Conservation (phyloP, 53 echinoderm and acorn worm species). For the Holothuria scabra region DNA sequence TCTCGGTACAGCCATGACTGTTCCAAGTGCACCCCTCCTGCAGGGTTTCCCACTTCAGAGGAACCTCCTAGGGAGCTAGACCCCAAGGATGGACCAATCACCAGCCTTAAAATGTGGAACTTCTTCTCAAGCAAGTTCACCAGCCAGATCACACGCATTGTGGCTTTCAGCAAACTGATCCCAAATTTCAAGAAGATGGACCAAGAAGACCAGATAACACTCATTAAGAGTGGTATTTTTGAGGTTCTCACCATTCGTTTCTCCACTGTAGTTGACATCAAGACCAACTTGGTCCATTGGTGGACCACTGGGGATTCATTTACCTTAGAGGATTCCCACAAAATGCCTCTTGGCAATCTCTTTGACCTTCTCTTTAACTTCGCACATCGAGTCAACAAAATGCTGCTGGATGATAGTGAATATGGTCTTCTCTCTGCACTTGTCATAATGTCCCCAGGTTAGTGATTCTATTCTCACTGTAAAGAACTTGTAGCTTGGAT, state of each 20-base stretch:
- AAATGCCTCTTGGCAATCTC: conserved; percentile 96
- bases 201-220: conserved; percentile 95
- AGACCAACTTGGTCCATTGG: conserved; percentile 90
- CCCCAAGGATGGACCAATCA: conserved; percentile 66
- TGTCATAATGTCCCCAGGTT: conserved; percentile 99
- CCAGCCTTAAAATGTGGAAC: conserved; percentile 91
- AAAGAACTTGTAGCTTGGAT: too few species aligned
- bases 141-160: conserved; percentile 96
- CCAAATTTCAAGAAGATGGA: conserved; percentile 95
- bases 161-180: conserved; percentile 97
- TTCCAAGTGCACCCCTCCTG: conserved; percentile 87
- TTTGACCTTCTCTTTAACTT: conserved; percentile 97
- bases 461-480: neutral
- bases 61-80: conserved; percentile 90
- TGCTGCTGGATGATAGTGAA: conserved; percentile 95
- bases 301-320: conserved; percentile 99
- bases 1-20: conserved; percentile 96
- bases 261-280: conserved; percentile 88
- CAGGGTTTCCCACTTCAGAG: conserved; percentile 85
- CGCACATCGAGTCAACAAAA: conserved; percentile 84
- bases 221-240: conserved; percentile 97
- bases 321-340: conserved; percentile 81
- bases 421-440: conserved; percentile 90
- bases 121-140: conserved; percentile 99
- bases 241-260: conserved; percentile 95